These are phyloP conservation scores for Monochamus alternatus DNA, from an alignment of 2,888 invertebrate species.

Conservation along the genomic window DNA sequence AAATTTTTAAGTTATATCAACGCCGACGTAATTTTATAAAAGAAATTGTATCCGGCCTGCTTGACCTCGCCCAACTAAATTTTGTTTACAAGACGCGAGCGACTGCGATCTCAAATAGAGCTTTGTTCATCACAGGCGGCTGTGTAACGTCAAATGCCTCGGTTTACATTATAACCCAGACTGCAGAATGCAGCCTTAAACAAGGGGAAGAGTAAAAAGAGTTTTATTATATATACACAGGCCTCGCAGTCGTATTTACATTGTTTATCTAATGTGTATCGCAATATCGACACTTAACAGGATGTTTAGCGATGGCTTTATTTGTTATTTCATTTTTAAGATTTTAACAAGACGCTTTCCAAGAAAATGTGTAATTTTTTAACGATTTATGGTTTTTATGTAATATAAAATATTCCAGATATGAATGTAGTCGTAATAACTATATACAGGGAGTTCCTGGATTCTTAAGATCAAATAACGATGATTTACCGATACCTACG, in stretches of 20 bases:
- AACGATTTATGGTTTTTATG: background rate
- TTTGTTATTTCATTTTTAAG: slow-evolving; percentile 21
- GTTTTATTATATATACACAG: slow-evolving; percentile 33
- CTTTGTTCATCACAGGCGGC: background rate
- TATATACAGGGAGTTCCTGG: too few relatives aligned
- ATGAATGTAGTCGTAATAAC: too few relatives aligned
- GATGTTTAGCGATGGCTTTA: slow-evolving; percentile 40
- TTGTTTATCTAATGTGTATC: slow-evolving; percentile 39
- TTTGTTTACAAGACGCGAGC: too few relatives aligned
- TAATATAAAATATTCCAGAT: background rate
- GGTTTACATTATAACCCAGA: slow-evolving; percentile 1
- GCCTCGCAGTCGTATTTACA: slow-evolving; percentile 34
- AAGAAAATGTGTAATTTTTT: slow-evolving; percentile 2
- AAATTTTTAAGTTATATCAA: too few relatives aligned
- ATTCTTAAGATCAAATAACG: too few relatives aligned
- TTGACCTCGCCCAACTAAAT: too few relatives aligned
- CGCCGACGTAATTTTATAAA: too few relatives aligned
- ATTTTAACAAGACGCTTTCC: slow-evolving; percentile 12
- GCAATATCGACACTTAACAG: slow-evolving; percentile 41
- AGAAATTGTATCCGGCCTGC: too few relatives aligned
- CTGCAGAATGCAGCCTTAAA: slow-evolving; percentile 18
- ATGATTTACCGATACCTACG: too few relatives aligned
- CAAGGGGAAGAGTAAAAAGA: slow-evolving; percentile 14
- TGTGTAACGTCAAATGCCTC: background rate
- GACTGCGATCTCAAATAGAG: background rate